phyloP scores from a whole-genome alignment of 2,113 vertebrate genomes.

The Lanius ludovicianus region DNA sequence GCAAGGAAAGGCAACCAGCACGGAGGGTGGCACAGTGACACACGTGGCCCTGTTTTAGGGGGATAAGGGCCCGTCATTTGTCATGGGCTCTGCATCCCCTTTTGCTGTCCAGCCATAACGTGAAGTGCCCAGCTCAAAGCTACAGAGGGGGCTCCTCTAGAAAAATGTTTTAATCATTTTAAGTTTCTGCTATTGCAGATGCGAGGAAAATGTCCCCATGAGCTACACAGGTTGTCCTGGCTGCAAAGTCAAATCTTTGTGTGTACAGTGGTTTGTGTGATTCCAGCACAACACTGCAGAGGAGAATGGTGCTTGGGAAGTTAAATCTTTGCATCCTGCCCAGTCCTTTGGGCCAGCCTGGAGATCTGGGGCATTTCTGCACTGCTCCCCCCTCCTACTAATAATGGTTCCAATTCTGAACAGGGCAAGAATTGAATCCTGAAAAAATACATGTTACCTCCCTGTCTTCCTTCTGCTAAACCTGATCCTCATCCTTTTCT shows the following conservation, averaged over 20 bases:
- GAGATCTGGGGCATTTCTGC: not conserved
- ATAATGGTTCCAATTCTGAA: not conserved
- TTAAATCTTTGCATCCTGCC: not conserved
- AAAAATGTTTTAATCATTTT: not conserved
- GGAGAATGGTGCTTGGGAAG: not conserved
- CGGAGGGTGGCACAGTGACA: fast-evolving
- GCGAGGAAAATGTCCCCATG: not conserved
- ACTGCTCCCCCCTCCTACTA: not conserved
- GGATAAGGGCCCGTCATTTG: too few relatives aligned
- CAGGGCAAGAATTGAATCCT: not conserved
- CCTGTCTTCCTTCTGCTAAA: not conserved
- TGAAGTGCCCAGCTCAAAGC: not conserved
- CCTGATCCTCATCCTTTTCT: not conserved
- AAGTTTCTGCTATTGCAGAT: not conserved
- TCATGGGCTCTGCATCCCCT: not conserved
- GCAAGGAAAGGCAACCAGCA: not conserved
- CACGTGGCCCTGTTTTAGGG: not conserved
- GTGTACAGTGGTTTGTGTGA: not conserved
- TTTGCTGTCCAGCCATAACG: fast-evolving
- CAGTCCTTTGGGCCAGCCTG: not conserved
- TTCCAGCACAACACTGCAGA: not conserved
- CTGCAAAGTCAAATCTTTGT: fast-evolving
- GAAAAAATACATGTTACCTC: not conserved
- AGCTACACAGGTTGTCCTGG: not conserved
- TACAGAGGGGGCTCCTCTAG: not conserved